Base-by-base conservation (phyloP, 1,140 invertebrate species). In the Akabosia matsudoensis region DNA sequence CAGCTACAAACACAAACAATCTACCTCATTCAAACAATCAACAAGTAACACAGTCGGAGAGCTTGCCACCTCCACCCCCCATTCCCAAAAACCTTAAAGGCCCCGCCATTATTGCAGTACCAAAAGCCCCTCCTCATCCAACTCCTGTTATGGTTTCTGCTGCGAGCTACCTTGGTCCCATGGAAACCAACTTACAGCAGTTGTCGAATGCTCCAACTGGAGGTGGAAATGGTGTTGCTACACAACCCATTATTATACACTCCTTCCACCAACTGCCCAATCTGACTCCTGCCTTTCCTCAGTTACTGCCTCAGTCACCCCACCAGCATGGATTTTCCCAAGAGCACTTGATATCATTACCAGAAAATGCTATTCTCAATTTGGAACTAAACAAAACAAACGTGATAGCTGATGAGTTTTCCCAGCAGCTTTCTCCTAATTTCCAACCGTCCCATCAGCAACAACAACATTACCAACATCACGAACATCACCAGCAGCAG, bases 51-150 rank as follows among this genome's bases (percentile, higher is more conserved):
- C 1, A 24, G 13, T 16, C 13, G 4, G 24, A 22, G 13, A 22
- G 3, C 16, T 22, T 70, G 33, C 70, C 33, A 33, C 33, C 37
- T 33, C 37, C 37, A 33, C 33, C 70, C 70, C 16, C 70, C 70
- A 72, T 37, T 72, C 33, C 70, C 70, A 33, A 72, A 37, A 45
- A 72, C 24, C n/a, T 28, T 72, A 51, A 37, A 22, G 70, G 70
- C 3, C 70, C 70, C 4, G 37, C 70, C 28, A 67, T 67, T 7
- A 67, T 67, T 7, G 61, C 61, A 14, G 61, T 67, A 30, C 61
- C 61, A 7, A 67, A 67, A 67, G 7, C 28, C 7, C 61, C 28
- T 67, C 22, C 24, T 24, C 13, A 30, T 22, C 54, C 14, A 56
- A 56, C 4, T 45, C 54, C 54, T n/a, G 54, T 56, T 10, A 7